phyloP scores from a whole-genome alignment of 2,113 vertebrate species.

The Myotis yumanensis region DNA sequence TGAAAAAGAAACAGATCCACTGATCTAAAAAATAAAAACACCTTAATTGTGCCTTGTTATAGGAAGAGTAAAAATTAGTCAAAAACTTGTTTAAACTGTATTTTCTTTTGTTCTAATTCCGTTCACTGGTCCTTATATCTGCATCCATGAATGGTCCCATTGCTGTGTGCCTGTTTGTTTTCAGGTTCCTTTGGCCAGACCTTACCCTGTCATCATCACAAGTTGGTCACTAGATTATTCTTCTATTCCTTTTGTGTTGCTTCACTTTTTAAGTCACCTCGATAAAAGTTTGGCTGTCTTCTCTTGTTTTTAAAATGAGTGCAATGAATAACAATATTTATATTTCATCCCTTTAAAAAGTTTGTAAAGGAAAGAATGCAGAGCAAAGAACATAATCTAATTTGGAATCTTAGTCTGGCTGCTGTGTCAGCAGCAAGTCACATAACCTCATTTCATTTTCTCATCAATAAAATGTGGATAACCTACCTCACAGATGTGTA shows the following conservation, averaged over 20 bases:
- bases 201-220: background rate
- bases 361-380: conserved; percentile 47
- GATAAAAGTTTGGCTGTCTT: conserved; percentile 38
- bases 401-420: conserved; percentile 29
- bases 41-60: conserved; percentile 79
- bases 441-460: conserved; percentile 7
- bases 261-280: conserved; percentile 37
- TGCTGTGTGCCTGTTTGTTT: conserved; percentile 17
- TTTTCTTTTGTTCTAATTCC: background rate
- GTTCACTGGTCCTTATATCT: background rate
- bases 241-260: background rate
- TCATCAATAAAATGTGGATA: conserved; percentile 40
- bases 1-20: background rate
- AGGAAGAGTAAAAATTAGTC: background rate
- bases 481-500: conserved; percentile 73
- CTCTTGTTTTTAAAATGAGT: conserved; percentile 56
- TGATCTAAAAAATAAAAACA: conserved; percentile 9
- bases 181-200: background rate
- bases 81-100: background rate
- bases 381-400: conserved; percentile 3
- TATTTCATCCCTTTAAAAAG: background rate
- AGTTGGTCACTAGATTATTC: background rate
- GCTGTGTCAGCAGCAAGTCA: background rate
- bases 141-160: background rate
- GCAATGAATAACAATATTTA: conserved; percentile 9